Base-by-base conservation (phyloP, 2,797 vertebrate genomes). In the Leucoraja ocellata region DNA sequence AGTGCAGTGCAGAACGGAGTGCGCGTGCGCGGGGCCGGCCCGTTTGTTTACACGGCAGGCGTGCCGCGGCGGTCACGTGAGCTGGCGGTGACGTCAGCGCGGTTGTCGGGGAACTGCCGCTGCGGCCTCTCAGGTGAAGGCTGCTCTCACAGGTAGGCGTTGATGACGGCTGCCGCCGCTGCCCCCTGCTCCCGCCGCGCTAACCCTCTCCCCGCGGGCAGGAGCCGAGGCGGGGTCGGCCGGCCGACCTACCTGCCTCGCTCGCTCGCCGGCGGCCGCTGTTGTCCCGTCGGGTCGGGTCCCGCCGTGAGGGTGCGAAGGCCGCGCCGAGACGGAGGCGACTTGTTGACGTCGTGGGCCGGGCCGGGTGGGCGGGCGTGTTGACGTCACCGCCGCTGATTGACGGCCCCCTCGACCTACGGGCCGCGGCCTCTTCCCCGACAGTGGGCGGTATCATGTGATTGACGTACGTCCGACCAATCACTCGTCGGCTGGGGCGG, bases 381-480 rank as follows among this genome's bases (percentile, higher is more conserved):
- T 1, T 74, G 71, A 74, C 23, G 71, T 74, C 71, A 74, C 68
- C 21, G 63, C 61, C n/a, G n/a, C 13, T 61, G 81, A 84, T 68
- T 36, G 63, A 63, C n/a, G 63, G 28, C 2, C n/a, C 7, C 4
- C 2, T 10, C 21, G 1, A 0, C 16, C n/a, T 3, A 36, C 0
- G 1, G 0, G 5, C 4, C 18, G 0, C 4, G 28, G 61, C 14
- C 0, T 16, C 9, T 0, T 0, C 0, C 0, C 81, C 25, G 4
- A 4, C 2, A 21, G 3, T 68, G 63, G 84, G 84, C 61, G 63
- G 63, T 63, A 0, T 0, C 2, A 8, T 0, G 0, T 88, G 61
- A 54, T 88, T 65, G 84, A 16, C n/a, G 21, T 61, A n/a, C 6
- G n/a, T 9, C 7, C 23, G 28, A n/a, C 84, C 4, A 88, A 88